phyloP scores from a whole-genome alignment of 2,113 vertebrate species.

The Salvator merianae region DNA sequence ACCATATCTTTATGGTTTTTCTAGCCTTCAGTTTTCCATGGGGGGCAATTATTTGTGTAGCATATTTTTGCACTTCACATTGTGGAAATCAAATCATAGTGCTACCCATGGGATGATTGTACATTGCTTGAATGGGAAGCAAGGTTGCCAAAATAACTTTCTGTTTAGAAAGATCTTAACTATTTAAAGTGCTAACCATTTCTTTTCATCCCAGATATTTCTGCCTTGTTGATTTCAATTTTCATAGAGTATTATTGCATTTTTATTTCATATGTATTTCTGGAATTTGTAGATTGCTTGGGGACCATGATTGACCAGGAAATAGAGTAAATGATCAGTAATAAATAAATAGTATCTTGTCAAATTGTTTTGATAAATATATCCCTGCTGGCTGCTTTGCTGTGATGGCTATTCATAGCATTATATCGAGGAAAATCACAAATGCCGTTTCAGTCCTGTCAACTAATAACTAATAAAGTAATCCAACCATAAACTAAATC shows the following conservation, averaged over 20 bases:
- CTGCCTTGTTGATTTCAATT: not conserved
- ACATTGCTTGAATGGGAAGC: not conserved
- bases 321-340: not conserved
- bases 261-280: not conserved
- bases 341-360: not conserved
- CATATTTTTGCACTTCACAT: no score
- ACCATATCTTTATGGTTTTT: no score
- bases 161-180: not conserved
- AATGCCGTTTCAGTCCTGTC: not conserved
- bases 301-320: not conserved
- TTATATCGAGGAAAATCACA: accelerated
- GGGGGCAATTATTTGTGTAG: no score
- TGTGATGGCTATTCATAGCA: not conserved
- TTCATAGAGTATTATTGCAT: not conserved
- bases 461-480: slow-evolving; percentile 34
- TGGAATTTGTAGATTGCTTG: not conserved
- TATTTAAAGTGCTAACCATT: not conserved
- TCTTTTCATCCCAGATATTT: not conserved
- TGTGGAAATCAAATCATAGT: no score
- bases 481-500: slow-evolving; percentile 30
- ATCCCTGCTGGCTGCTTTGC: not conserved
- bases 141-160: not conserved
- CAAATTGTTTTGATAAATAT: not conserved
- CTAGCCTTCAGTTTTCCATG: no score
- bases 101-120: no score